Evolutionary conservation across 2,113 vertebrate genomes (phyloP), one percentile per base, ranked within the genome.

Genomic region (Mirza zaza): DNA sequence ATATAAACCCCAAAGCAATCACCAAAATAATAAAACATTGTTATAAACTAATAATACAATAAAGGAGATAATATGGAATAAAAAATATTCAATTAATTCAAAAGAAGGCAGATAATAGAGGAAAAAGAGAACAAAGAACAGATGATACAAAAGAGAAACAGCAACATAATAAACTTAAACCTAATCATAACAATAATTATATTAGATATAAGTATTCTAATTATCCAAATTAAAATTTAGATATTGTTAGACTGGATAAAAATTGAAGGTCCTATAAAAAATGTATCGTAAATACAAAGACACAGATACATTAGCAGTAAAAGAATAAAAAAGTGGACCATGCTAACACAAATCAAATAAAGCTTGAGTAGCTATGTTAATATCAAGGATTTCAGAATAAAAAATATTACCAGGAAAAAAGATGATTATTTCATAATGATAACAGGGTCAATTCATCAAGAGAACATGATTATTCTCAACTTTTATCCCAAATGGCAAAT

Each of bases 381-480:
- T 61, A 93, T 84, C 25, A 81, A 67, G 87, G 34, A 90, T 83
- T 83, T 67, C 59, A 75, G 65, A 96, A 32, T 42, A 96, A 95
- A 87, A 80, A 80, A 81, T 90, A 45, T 70, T 55, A 55, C 4
- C 52, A 91, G 50, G 42, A 9, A 27, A 79, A 90, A 84, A 21
- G 15, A 77, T 76, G 36, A 85, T 86, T 91, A 80, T 89, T 93
- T 93, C 48, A 91, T 80, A 93, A 85, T 88, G 17, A 80, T 55
- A 82, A 70, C 20, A 70, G 36, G 15, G 34, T 84, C 21, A 71
- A 73, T 93, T 92, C 80, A 82, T 71, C 23, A 87, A 85, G n/a
- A 81, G 10, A 91, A 52, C 36, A 67, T 34, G n/a, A 50, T 65
- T 83, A 71, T 57, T 90, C 52, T 73, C 52, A 36, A 90, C 36